Base-by-base conservation (phyloP, 2,888 invertebrate species). In the Eucera pruinosa region DNA sequence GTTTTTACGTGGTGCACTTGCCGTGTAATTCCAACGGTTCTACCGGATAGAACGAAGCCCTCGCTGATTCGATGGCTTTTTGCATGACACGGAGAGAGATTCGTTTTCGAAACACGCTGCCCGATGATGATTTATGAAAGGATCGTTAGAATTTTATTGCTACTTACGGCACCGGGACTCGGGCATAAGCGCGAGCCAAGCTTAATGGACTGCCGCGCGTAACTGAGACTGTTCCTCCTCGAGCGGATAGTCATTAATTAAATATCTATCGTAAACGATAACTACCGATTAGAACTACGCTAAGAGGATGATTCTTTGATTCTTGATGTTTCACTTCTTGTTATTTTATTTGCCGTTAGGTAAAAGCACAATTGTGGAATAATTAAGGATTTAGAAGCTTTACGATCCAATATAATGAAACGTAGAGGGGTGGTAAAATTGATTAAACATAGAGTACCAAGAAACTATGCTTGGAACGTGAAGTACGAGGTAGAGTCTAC, bases 1-100 rank as follows among this genome's bases (percentile, higher is more conserved):
- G 68, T 78, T 79, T 79, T 79, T 78, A 79, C 73, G 61, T 33
- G 65, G 61, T 47, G 69, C 78, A 73, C 77, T 79, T 73, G 79
- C 78, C 68, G 61, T 66, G 68, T 68, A 78, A 77, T 77, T 60
- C 64, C 60, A 68, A 71, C 71, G 61, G 66, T 71, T 64, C 70
- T 52, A 36, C 66, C 77, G 25, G 45, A 47, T 47, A 48, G 41
- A 73, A 66, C 55, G 52, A 45, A 55, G 27, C 55, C 18, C 50
- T 1, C 13, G 13, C 23, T 23, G 20, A 36, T 43, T 50, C 30
- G 55, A 62, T 67, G 50, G 54, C 25, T 52, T 77, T 58, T 57
- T 57, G 57, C 72, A 11, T 50, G 48, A 61, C 55, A 27, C 48
- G 39, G 36, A 33, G 4, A n/a, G n/a, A n/a, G 48, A 20, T 61